phyloP scores from a whole-genome alignment of 2,888 invertebrate genomes.

The Idaea dimidiata region DNA sequence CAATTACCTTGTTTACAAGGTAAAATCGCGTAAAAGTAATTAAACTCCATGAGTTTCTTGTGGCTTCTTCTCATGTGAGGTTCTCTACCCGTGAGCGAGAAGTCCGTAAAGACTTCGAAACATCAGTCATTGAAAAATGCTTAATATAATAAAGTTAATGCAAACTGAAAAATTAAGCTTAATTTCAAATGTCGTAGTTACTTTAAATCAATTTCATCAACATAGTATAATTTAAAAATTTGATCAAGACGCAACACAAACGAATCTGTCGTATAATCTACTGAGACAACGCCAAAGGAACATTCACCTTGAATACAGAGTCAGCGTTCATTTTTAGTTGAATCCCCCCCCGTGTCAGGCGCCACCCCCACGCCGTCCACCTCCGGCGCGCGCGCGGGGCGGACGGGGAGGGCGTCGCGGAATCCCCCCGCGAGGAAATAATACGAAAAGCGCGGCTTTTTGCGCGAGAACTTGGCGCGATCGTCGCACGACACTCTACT shows the following conservation, averaged over 20 bases:
- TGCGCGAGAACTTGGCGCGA: conserved; percentile 12
- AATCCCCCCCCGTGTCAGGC: conserved; percentile 19
- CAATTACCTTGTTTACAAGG: too few relatives aligned
- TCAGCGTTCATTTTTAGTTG: background rate
- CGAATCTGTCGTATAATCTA: background rate
- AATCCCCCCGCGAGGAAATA: conserved; percentile 73
- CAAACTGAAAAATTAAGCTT: too few relatives aligned
- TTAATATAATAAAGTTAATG: too few relatives aligned
- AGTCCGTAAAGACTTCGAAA: too few relatives aligned
- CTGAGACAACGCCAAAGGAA: background rate
- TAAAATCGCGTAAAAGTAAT: too few relatives aligned
- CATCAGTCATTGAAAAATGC: too few relatives aligned
- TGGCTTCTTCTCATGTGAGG: too few relatives aligned
- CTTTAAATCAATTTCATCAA: too few relatives aligned
- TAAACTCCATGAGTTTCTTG: too few relatives aligned
- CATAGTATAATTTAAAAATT: too few relatives aligned
- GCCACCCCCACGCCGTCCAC: conserved; percentile 64
- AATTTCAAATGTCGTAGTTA: too few relatives aligned
- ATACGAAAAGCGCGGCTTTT: conserved; percentile 35
- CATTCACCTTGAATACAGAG: background rate
- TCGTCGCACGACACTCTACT: background rate
- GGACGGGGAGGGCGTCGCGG: conserved; percentile 69
- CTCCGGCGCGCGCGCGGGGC: conserved; percentile 72
- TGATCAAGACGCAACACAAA: background rate
- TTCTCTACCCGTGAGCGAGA: too few relatives aligned